These are phyloP conservation scores for Phocoena sinus DNA, from an alignment of 2,113 vertebrate species.

Conservation along the genomic window DNA sequence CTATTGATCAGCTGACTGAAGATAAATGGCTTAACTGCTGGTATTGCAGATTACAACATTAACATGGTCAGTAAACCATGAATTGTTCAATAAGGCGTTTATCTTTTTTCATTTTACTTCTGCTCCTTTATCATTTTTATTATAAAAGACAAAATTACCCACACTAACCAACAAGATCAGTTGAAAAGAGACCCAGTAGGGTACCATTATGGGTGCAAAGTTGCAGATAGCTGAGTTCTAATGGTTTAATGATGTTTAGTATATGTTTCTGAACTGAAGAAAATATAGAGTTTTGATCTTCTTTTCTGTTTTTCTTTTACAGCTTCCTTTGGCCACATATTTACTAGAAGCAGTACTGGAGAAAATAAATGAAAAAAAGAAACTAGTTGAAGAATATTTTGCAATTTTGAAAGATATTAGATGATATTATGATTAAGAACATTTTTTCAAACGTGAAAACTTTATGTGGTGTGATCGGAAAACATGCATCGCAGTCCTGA, in stretches of 20 bases:
- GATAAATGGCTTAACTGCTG: slow-evolving; percentile 84
- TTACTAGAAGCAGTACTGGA: slow-evolving; percentile 89
- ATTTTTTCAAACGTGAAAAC: slow-evolving; percentile 22
- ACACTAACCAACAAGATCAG: slow-evolving; percentile 73
- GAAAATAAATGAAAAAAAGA: slow-evolving; percentile 94
- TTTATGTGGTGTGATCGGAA: slow-evolving; percentile 49
- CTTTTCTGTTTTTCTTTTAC: slow-evolving; percentile 80
- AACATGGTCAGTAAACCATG: slow-evolving; percentile 87
- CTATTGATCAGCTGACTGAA: slow-evolving; percentile 86
- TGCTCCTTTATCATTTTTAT: slow-evolving; percentile 84
- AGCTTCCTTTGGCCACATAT: slow-evolving; percentile 90
- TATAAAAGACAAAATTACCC: slow-evolving; percentile 78
- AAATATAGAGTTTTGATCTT: slow-evolving; percentile 72
- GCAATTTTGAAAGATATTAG: slow-evolving; percentile 82
- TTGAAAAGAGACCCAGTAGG: slow-evolving; percentile 72
- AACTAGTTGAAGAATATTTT: slow-evolving; percentile 90
- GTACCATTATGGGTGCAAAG: slow-evolving; percentile 37
- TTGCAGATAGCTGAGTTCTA: slow-evolving; percentile 76
- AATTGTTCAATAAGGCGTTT: slow-evolving; percentile 86
- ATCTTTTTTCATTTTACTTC: slow-evolving; percentile 86
- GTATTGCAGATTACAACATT: slow-evolving; percentile 88
- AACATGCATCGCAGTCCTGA: slow-evolving; percentile 8
- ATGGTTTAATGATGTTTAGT: slow-evolving; percentile 73
- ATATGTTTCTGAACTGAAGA: slow-evolving; percentile 67
- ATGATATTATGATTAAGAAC: slow-evolving; percentile 57